Percentiles rank a stretch among this genome's conserved stretches.
Evolutionary conservation across 2,888 invertebrate genomes (phyloP).

Genomic region (Apotomis turbidana): DNA sequence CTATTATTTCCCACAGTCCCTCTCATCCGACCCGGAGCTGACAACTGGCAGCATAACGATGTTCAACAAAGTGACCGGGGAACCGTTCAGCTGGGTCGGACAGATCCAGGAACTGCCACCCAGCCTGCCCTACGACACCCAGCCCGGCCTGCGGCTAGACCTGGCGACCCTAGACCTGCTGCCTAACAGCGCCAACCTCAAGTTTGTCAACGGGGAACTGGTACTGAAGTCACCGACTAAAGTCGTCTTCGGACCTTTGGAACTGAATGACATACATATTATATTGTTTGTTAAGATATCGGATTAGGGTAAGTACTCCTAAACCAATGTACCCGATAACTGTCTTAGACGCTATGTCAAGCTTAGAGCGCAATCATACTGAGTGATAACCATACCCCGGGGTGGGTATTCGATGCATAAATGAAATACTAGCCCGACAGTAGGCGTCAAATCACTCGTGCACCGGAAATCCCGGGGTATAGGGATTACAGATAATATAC

Average conservation of each 20-base stretch:
- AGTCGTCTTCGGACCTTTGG: conserved; percentile 60
- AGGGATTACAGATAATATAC: too few relatives aligned
- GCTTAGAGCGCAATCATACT: too few relatives aligned
- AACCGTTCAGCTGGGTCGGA: conserved; percentile 65
- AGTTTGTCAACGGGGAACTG: conserved; percentile 57
- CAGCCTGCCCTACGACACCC: conserved; percentile 53
- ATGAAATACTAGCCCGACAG: too few relatives aligned
- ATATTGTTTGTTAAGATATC: conserved; percentile 58
- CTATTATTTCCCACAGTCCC: conserved; percentile 53
- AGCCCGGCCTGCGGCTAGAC: conserved; percentile 55
- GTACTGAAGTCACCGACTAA: conserved; percentile 55
- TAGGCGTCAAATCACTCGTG: too few relatives aligned
- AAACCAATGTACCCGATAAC: too few relatives aligned
- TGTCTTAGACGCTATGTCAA: too few relatives aligned
- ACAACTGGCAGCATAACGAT: conserved; percentile 61
- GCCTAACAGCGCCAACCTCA: conserved; percentile 66
- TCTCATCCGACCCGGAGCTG: conserved; percentile 51
- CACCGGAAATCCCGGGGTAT: too few relatives aligned
- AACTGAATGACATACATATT: conserved; percentile 61
- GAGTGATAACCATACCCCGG: too few relatives aligned
- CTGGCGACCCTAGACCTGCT: conserved; percentile 60
- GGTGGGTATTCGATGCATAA: too few relatives aligned
- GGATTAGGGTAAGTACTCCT: conserved; percentile 18
- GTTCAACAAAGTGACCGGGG: conserved; percentile 68
- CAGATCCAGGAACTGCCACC: conserved; percentile 54